These are phyloP conservation scores for Drosophila pseudotakahashii DNA, from an alignment of 2,888 invertebrate species.

Conservation along the genomic window DNA sequence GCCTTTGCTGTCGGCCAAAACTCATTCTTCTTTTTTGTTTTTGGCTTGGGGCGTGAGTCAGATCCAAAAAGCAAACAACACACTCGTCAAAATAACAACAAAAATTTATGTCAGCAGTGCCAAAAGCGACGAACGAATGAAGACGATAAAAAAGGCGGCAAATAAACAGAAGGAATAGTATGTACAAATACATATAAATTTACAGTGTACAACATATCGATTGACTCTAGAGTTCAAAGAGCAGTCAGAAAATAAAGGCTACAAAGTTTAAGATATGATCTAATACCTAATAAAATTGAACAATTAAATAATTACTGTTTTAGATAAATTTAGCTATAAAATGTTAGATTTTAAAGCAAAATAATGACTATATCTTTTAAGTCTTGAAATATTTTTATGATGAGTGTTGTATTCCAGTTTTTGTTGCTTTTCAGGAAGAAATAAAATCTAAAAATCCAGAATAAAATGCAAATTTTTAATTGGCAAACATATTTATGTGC, in stretches of 20 bases:
- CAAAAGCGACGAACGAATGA: slow-evolving; percentile 62
- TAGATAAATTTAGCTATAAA: no score
- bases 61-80: slow-evolving; percentile 43
- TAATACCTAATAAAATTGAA: background rate
- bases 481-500: background rate
- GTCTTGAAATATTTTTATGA: no score
- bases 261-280: background rate
- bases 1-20: slow-evolving; percentile 22
- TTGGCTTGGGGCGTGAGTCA: slow-evolving; percentile 67
- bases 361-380: no score
- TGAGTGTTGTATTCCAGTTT: no score
- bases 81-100: slow-evolving; percentile 46
- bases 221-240: slow-evolving; percentile 1
- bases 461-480: background rate
- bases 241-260: background rate
- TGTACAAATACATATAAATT: slow-evolving; percentile 10
- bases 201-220: slow-evolving; percentile 13
- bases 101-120: slow-evolving; percentile 81
- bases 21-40: slow-evolving; percentile 35
- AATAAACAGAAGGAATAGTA: slow-evolving; percentile 61
- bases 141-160: slow-evolving; percentile 66
- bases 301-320: no score
- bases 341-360: no score
- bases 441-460: background rate
- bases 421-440: background rate